Percentiles rank a stretch among this genome's conserved stretches.
Conservation (phyloP, 2,888 invertebrate genomes). For the Corythucha ciliata region DNA sequence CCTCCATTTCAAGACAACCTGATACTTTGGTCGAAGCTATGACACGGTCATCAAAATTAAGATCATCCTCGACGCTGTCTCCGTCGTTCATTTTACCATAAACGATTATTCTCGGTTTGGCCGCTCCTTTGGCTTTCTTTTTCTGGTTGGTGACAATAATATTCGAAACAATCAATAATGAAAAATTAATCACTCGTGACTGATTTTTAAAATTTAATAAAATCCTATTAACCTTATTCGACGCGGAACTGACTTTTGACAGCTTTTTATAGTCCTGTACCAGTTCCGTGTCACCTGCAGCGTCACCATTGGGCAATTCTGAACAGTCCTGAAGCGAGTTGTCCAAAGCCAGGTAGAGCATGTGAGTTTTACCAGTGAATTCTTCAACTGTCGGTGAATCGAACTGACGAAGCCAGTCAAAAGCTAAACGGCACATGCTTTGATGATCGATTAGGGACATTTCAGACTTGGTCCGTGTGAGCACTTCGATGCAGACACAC, state of each 20-base stretch:
- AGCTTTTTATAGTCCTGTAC: constrained; percentile 65
- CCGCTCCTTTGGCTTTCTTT: constrained; percentile 32
- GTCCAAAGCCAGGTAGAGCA: constrained; percentile 63
- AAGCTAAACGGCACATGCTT: constrained; percentile 52
- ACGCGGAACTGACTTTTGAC: constrained; percentile 37
- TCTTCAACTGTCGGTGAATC: constrained; percentile 39
- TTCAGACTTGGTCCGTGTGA: constrained; percentile 62
- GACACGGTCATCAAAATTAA: constrained; percentile 52
- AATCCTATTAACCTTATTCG: constrained; percentile 24
- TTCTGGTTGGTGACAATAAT: constrained; percentile 17
- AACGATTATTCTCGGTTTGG: constrained; percentile 53
- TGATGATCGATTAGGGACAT: constrained; percentile 47
- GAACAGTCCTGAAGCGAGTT: constrained; percentile 71
- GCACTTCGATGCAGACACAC: constrained; percentile 60
- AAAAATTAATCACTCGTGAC: background rate
- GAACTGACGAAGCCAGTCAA: constrained; percentile 51
- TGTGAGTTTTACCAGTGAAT: constrained; percentile 56
- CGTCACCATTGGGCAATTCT: constrained; percentile 55
- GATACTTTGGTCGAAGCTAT: constrained; percentile 50
- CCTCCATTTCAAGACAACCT: too few species aligned
- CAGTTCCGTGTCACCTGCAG: constrained; percentile 61
- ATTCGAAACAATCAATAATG: background rate
- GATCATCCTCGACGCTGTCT: constrained; percentile 41
- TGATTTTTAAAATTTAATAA: background rate
- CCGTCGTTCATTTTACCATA: constrained; percentile 49